Percentiles rank a stretch among this genome's conserved stretches.
Evolutionary conservation across 2,888 invertebrate species (phyloP).

Genomic region (Pomacea canaliculata): DNA sequence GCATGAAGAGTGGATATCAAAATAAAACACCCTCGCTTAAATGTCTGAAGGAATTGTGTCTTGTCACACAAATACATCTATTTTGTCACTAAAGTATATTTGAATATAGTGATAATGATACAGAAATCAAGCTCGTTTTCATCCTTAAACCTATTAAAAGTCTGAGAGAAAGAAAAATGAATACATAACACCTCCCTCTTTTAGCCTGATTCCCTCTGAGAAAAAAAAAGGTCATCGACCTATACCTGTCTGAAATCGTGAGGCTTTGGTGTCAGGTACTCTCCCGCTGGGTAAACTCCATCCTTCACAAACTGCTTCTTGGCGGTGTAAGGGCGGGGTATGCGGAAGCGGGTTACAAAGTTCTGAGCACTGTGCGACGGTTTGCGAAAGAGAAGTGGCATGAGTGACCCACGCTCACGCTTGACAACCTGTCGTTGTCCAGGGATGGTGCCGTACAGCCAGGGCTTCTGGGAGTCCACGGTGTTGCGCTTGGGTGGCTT

Average conservation of each 20-base stretch:
- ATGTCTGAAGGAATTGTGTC: too few relatives aligned
- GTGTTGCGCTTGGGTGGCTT: conserved; percentile 65
- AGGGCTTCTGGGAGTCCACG: conserved; percentile 62
- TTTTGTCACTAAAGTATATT: too few relatives aligned
- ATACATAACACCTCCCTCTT: too few relatives aligned
- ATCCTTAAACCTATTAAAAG: neutral
- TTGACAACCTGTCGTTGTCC: conserved; percentile 47
- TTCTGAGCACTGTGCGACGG: conserved; percentile 31
- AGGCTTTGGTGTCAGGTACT: conserved; percentile 53
- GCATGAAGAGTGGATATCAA: too few relatives aligned
- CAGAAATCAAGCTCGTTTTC: too few relatives aligned
- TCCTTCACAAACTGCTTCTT: conserved; percentile 58
- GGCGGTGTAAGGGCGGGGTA: conserved; percentile 59
- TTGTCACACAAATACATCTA: too few relatives aligned
- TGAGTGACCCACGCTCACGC: conserved; percentile 37
- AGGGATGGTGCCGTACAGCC: conserved; percentile 62
- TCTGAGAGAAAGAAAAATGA: too few relatives aligned
- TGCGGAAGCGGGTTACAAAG: conserved; percentile 53
- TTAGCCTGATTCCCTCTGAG: too few relatives aligned
- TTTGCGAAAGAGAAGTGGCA: conserved; percentile 43
- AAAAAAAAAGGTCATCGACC: conserved; percentile 20
- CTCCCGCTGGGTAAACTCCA: conserved; percentile 52
- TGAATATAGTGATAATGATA: too few relatives aligned
- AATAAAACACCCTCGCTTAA: too few relatives aligned
- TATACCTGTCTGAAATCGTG: conserved; percentile 67